Evolutionary conservation across 2,113 vertebrate species (phyloP).

Genomic region (Thomomys bottae): DNA sequence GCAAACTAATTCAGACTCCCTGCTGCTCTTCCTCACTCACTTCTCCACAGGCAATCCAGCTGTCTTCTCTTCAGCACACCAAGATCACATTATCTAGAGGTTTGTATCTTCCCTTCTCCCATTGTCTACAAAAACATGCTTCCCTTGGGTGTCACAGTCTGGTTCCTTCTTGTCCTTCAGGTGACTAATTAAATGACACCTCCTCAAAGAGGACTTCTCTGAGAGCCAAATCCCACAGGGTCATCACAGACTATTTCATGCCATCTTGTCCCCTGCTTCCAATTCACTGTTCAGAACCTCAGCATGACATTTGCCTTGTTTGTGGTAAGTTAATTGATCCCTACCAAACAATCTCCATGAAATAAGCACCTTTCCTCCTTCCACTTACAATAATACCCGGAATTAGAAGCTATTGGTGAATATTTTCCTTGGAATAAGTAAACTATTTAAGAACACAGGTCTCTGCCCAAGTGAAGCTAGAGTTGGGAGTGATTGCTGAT

Average conservation of each 20-base stretch:
- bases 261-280: not conserved
- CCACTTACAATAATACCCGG: not conserved
- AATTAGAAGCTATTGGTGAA: not conserved
- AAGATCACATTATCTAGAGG: not conserved
- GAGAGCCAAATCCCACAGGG: not conserved
- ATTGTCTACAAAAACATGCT: not conserved
- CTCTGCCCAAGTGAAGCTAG: not conserved
- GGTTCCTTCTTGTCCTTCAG: not conserved
- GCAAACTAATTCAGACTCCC: not conserved
- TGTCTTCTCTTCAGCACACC: not conserved
- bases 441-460: not conserved
- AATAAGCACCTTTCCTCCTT: not conserved
- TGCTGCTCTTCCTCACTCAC: fast-evolving
- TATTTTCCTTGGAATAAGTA: constrained; percentile 32
- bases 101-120: no score
- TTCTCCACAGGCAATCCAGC: no score
- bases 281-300: not conserved
- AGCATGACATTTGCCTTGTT: not conserved
- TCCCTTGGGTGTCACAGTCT: not conserved
- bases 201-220: not conserved
- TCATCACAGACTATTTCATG: not conserved
- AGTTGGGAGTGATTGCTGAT: not conserved
- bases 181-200: not conserved
- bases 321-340: not conserved
- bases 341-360: not conserved